Percentiles rank a stretch among this genome's conserved stretches.
Evolutionary conservation across 37 sponge, comb jelly and placozoan genomes (phyloP).

Genomic region (Ianthella basta): DNA sequence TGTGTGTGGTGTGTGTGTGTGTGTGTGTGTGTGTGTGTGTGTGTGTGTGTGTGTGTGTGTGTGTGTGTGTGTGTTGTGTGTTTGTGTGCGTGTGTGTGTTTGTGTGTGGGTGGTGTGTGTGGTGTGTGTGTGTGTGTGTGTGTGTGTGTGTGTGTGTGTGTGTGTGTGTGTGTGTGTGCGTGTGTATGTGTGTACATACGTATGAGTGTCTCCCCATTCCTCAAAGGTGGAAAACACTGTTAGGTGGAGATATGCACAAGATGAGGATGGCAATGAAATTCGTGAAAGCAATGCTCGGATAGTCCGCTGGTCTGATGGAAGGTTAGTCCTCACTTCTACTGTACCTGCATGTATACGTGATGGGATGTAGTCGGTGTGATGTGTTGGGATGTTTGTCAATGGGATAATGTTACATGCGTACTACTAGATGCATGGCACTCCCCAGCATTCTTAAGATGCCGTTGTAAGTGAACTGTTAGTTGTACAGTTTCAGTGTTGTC

Average conservation of each 20-base stretch:
- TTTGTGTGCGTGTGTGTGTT: conserved; percentile 27
- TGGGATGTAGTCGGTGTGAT: too few relatives aligned
- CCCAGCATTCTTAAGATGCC: too few relatives aligned
- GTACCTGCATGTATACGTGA: neutral
- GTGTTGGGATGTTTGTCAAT: too few relatives aligned
- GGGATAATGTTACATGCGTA: too few relatives aligned
- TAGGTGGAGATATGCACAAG: conserved; percentile 79
- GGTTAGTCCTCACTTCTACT: conserved; percentile 38
- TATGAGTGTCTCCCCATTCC: conserved; percentile 47
- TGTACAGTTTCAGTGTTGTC: too few relatives aligned
- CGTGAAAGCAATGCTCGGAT: conserved; percentile 92
- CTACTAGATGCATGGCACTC: too few relatives aligned
- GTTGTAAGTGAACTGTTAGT: too few relatives aligned
- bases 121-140: conserved; percentile 14
- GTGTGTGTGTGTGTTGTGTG: neutral
- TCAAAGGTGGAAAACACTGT: conserved; percentile 94
- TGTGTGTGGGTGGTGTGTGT: conserved; percentile 48
- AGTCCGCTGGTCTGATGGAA: conserved; percentile 94
- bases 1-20: too few relatives aligned
- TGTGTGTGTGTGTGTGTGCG: neutral
- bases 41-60: too few relatives aligned
- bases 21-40: too few relatives aligned
- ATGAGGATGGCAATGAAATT: conserved; percentile 74
- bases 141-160: neutral
- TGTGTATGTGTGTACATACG: neutral